phyloP scores from a whole-genome alignment of 2,113 vertebrate genomes.

The Fulica atra region DNA sequence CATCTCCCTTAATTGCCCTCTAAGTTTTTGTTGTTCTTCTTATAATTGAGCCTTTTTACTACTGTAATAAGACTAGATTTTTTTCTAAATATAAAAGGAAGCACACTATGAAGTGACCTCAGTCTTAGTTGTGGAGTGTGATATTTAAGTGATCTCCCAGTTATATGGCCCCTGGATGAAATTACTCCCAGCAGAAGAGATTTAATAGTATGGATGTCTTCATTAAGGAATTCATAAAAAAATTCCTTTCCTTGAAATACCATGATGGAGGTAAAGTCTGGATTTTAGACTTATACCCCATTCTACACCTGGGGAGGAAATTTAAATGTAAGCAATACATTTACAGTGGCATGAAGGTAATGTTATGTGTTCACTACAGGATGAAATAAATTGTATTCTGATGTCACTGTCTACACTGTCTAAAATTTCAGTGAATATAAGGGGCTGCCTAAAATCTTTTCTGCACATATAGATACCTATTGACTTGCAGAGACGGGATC shows the following conservation, averaged over 20 bases:
- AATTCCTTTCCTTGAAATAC: neutral
- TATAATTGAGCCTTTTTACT: neutral
- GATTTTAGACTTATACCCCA: neutral
- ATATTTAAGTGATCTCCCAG: neutral
- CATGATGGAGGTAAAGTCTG: neutral
- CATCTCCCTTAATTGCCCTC: fast-evolving
- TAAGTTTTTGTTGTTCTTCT: neutral
- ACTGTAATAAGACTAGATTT: neutral
- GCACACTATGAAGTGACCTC: neutral
- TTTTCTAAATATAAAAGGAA: neutral
- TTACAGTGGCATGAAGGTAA: neutral
- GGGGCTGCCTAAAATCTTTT: neutral
- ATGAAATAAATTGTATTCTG: neutral
- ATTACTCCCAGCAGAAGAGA: neutral
- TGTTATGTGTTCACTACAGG: neutral
- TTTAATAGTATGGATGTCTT: neutral
- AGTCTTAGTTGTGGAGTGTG: fast-evolving
- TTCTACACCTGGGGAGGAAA: neutral
- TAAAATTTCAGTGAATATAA: neutral
- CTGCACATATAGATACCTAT: neutral
- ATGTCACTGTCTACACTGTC: neutral
- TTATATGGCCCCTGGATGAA: neutral
- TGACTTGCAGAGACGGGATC: no score
- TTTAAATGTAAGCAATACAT: neutral
- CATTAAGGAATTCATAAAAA: neutral